A percentile compares a stretch with the other conserved stretches of the same genome.
Conservation (phyloP, 2,113 vertebrate genomes). For the Craseonycteris thonglongyai region DNA sequence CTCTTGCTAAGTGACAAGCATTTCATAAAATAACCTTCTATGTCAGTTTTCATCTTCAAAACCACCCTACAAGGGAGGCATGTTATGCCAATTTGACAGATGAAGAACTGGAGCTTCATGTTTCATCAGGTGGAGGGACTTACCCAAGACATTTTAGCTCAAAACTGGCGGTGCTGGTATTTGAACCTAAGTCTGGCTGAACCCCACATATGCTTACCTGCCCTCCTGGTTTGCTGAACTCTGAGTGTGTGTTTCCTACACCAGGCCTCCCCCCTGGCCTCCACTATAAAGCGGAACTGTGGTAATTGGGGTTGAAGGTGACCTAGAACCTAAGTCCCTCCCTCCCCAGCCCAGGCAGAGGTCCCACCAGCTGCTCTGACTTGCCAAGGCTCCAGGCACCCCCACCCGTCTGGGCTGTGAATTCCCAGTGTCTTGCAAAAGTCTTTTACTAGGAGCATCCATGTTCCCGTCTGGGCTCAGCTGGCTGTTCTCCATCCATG, state of each 20-base stretch:
- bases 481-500: not conserved
- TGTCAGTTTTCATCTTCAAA: not conserved
- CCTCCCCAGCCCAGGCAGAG: not conserved
- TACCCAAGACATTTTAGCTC: not conserved
- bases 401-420: not conserved
- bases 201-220: not conserved
- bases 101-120: not conserved
- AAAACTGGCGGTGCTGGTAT: not conserved
- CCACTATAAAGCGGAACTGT: not conserved
- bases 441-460: not conserved
- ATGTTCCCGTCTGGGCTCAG: not conserved
- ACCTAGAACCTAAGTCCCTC: not conserved
- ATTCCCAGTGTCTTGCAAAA: not conserved
- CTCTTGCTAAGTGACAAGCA: not conserved
- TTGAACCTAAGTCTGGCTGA: not conserved
- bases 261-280: too few species aligned
- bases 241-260: not conserved
- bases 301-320: not conserved
- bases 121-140: not conserved
- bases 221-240: not conserved
- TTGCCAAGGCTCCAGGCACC: too few species aligned
- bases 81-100: not conserved
- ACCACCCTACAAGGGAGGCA: not conserved
- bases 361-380: not conserved
- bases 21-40: not conserved